Base-by-base conservation (phyloP, 2,797 vertebrate genomes). In the Myotis pilosus region DNA sequence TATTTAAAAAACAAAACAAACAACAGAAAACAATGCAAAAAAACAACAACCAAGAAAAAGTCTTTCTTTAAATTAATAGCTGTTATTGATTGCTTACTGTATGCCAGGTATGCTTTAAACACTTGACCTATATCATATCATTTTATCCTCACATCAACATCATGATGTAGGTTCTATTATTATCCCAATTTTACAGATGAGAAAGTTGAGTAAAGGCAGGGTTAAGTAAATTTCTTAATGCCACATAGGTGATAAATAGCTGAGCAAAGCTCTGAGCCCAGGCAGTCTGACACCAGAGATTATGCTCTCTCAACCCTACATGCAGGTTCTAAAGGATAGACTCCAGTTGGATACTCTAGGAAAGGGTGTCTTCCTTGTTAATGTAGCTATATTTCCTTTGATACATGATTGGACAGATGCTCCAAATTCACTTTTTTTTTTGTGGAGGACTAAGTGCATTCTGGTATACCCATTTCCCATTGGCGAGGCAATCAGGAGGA, bases 1-100 rank as follows among this genome's bases (percentile, higher is more conserved):
- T 76, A 87, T 91, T 92, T 88, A 79, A 92, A 87, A 93, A 81
- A 28, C 36, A 82, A 78, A 78, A 22, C 64, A 71, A 57, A 10
- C 51, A 80, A 51, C 8, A 30, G 9, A 19, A 22, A 87, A 44
- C 10, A 75, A 44, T 15, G 23, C 36, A 51, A 53, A 71, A 51
- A 7, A 17, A 28, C 47, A 47, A 51, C 30, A 66, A 36, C 23
- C 17, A 83, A 69, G 6, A 49, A 85, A 95, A 88, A 47, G 16
- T 2, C 3, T 25, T 85, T 74, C 64, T 68, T 81, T n/a, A 76
- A 44, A 53, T 47, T 60, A 87, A 64, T 69, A 28, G 16, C 33
- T 85, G 20, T 79, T 47, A 71, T 36, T 68, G 30, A 74, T 16
- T 41, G 30, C 41, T 55, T 66, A 41, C 25, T 89, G n/a, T 64